Conservation (phyloP, 2,113 vertebrate genomes). For the Channa argus region DNA sequence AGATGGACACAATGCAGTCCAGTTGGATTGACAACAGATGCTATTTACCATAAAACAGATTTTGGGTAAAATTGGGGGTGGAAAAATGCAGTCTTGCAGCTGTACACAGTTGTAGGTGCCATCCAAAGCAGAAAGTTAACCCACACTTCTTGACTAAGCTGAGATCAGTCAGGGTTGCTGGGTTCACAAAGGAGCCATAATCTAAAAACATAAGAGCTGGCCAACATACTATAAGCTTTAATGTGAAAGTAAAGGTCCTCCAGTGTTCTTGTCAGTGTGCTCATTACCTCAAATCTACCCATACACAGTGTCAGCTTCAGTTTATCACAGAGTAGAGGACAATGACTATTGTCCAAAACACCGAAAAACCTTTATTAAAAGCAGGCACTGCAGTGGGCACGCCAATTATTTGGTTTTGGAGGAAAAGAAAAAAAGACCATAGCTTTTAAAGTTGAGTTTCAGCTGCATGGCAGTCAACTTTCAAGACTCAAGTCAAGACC, state of each 20-base stretch:
- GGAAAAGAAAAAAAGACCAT: neutral
- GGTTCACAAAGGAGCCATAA: slow-evolving; percentile 61
- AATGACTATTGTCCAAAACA: slow-evolving; percentile 28
- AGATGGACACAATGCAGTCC: slow-evolving; percentile 12
- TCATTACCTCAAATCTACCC: slow-evolving; percentile 2
- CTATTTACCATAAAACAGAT: slow-evolving; percentile 7
- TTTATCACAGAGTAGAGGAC: neutral
- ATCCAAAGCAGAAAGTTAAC: slow-evolving; percentile 36
- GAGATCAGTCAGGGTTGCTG: slow-evolving; percentile 56
- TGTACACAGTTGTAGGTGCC: slow-evolving; percentile 18
- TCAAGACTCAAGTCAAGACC: slow-evolving; percentile 36
- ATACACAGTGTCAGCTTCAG: neutral
- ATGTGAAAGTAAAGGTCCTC: slow-evolving; percentile 15
- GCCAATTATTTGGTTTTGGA: slow-evolving; percentile 63
- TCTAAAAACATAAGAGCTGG: slow-evolving; percentile 35
- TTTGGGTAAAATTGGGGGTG: slow-evolving; percentile 4
- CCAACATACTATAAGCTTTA: slow-evolving; percentile 7
- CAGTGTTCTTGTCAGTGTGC: slow-evolving; percentile 16
- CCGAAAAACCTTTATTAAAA: slow-evolving; percentile 20
- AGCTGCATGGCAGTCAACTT: slow-evolving; percentile 41
- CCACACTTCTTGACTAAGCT: slow-evolving; percentile 20
- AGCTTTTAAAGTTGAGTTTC: slow-evolving; percentile 38
- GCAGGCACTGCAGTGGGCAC: slow-evolving; percentile 52
- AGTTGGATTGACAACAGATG: neutral
- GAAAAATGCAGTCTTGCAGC: slow-evolving; percentile 14